Conservation (phyloP, 2,888 invertebrate genomes). For the Galeopsomyia nigrocyanea region DNA sequence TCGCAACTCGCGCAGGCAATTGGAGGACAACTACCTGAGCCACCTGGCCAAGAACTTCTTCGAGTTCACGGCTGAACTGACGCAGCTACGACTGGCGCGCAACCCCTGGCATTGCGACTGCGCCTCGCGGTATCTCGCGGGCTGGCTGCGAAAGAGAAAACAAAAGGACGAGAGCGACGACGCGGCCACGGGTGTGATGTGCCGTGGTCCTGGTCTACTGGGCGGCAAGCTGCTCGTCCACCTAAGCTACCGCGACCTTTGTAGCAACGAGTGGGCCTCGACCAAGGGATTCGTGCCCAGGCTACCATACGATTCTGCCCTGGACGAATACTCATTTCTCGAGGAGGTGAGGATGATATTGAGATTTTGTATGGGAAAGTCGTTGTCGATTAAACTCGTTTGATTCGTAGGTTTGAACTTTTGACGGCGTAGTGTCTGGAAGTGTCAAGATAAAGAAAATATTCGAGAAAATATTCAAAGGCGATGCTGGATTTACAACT, state of each 20-base stretch:
- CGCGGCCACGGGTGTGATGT: slow-evolving; percentile 62
- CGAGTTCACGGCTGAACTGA: slow-evolving; percentile 75
- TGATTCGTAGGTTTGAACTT: no score
- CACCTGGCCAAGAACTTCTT: slow-evolving; percentile 78
- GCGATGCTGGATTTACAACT: no score
- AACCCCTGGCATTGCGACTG: slow-evolving; percentile 90
- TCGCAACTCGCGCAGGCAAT: slow-evolving; percentile 71
- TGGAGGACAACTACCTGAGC: slow-evolving; percentile 82
- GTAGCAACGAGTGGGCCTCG: slow-evolving; percentile 84
- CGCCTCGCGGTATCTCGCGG: slow-evolving; percentile 79
- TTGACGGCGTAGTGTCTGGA: no score
- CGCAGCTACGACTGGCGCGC: slow-evolving; percentile 79
- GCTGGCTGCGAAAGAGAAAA: slow-evolving; percentile 69
- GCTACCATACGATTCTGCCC: slow-evolving; percentile 70
- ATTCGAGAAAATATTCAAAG: no score
- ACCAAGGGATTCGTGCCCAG: slow-evolving; percentile 80
- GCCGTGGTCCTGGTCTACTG: slow-evolving; percentile 80
- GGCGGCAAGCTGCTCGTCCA: slow-evolving; percentile 79
- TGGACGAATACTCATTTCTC: no score
- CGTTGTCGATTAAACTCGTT: no score
- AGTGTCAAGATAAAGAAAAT: no score
- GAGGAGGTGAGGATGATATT: no score
- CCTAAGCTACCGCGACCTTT: slow-evolving; percentile 80
- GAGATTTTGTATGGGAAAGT: no score
- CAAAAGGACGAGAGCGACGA: slow-evolving; percentile 26